Evolutionary conservation across 1,140 invertebrate genomes (phyloP).

Genomic region (Euura lappo): DNA sequence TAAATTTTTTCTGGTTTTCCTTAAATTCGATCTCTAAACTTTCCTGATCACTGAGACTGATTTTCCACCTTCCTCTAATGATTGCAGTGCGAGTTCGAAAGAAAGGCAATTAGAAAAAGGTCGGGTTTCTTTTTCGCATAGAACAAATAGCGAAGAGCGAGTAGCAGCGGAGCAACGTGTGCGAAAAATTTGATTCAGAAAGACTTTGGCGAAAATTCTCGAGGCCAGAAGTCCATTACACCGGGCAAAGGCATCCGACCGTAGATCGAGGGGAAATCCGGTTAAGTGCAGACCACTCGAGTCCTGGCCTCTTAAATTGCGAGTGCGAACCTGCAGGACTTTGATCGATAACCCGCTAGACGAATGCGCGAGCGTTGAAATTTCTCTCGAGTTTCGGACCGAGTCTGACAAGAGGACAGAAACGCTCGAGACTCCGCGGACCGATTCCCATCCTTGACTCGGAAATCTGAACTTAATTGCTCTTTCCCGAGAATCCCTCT

Average conservation of each 20-base stretch:
- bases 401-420: not conserved
- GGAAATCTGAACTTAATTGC: not conserved
- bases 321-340: not conserved
- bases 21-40: too few species aligned
- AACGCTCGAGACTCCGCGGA: not conserved
- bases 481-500: too few species aligned
- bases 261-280: slow-evolving; percentile 2
- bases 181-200: not conserved
- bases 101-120: too few species aligned
- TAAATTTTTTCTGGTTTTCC: too few species aligned
- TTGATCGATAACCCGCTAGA: not conserved
- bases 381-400: too few species aligned
- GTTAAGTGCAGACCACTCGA: slow-evolving; percentile 2
- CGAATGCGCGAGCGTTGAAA: too few species aligned
- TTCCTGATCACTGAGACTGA: too few species aligned
- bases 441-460: not conserved
- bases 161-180: not conserved
- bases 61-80: too few species aligned
- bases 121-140: too few species aligned
- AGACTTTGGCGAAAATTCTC: not conserved
- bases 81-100: too few species aligned
- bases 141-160: not conserved
- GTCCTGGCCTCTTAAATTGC: not conserved
- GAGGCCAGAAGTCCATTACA: not conserved
- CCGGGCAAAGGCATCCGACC: not conserved